Evolutionary conservation across 1,140 invertebrate species (phyloP).

Genomic region (Melipona quadrifasciata): DNA sequence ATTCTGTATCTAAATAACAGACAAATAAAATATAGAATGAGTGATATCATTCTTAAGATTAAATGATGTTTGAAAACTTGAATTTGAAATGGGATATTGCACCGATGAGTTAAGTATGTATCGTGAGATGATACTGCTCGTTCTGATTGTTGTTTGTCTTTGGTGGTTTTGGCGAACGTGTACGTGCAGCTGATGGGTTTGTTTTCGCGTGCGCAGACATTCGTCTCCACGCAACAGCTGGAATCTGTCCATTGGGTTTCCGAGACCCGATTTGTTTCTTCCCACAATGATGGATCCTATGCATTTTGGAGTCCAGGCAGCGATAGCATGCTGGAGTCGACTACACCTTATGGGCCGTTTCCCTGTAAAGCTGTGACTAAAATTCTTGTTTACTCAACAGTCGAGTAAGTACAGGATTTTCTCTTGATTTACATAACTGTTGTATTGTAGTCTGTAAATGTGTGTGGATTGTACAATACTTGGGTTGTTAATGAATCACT

Average conservation of each 20-base stretch:
- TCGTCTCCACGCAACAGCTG: slow-evolving; percentile 93
- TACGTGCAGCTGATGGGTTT: slow-evolving; percentile 82
- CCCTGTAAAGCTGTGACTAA: slow-evolving; percentile 97
- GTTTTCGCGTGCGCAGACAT: slow-evolving; percentile 86
- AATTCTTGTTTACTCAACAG: slow-evolving; percentile 83
- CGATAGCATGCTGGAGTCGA: slow-evolving; percentile 85
- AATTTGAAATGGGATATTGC: not conserved
- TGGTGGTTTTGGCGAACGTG: slow-evolving; percentile 80
- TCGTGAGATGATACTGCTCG: slow-evolving; percentile 57
- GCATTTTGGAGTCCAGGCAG: slow-evolving; percentile 89
- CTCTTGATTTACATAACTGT: not conserved
- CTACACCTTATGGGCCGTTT: slow-evolving; percentile 95
- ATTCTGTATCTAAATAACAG: no score
- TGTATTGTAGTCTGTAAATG: no score
- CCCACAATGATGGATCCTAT: slow-evolving; percentile 98
- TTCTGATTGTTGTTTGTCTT: slow-evolving; percentile 80
- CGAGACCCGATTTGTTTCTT: slow-evolving; percentile 90
- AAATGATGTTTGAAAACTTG: not conserved
- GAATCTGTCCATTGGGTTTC: slow-evolving; percentile 94
- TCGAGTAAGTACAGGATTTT: slow-evolving; percentile 72
- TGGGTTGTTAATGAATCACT: not conserved
- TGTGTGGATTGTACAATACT: no score
- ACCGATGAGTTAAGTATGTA: slow-evolving; percentile 52
- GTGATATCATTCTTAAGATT: no score
- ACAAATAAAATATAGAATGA: no score